Evolutionary conservation across 2,888 invertebrate genomes (phyloP), one percentile per base, ranked within the genome.

Genomic region (Cephus runcator): DNA sequence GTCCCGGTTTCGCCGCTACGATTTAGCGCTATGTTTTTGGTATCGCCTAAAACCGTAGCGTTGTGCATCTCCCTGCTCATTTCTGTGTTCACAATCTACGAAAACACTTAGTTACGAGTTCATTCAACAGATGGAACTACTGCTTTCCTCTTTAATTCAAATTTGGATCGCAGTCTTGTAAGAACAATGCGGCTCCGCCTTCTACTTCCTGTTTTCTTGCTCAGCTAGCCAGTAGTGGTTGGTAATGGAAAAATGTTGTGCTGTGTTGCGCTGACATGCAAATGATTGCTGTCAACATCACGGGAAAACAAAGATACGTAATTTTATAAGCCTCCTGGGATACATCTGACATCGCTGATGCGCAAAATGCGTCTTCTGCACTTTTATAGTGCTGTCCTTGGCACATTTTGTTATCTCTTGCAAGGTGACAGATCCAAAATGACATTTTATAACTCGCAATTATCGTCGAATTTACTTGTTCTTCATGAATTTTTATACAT

Each of bases 351-450:
- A 71, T 71, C 31, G 34, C 12, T 34, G 31, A 12, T 71, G 71
- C 34, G 6, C 71, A 71, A 74, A 36, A 74, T 74, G 74, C 74
- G 23, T 33, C n/a, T 35, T n/a, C 15, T n/a, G 74, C 35, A 36
- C 23, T 31, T 34, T 35, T 35, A 74, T 1, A 36, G 74, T 74
- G 30, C 34, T 15, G 30, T 35, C 30, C 31, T 74, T 6, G 74
- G 74, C 11, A 35, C 31, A 2, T 30, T 35, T 74, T 74, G 34
- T 12, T 36, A 15, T 35, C 74, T 74, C 12, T 34, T 74, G 35
- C 74, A 74, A 74, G 35, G 74, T 74, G 74, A 35, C n/a, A 36
- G 23, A 30, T 30, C 12, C 12, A n/a, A 35, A 35, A 34, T 71
- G 30, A 34, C 35, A 23, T 36, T 35, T 33, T 35, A 74, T 36